phyloP scores from a whole-genome alignment of 1,140 invertebrate species.

The Sycophila sp. region DNA sequence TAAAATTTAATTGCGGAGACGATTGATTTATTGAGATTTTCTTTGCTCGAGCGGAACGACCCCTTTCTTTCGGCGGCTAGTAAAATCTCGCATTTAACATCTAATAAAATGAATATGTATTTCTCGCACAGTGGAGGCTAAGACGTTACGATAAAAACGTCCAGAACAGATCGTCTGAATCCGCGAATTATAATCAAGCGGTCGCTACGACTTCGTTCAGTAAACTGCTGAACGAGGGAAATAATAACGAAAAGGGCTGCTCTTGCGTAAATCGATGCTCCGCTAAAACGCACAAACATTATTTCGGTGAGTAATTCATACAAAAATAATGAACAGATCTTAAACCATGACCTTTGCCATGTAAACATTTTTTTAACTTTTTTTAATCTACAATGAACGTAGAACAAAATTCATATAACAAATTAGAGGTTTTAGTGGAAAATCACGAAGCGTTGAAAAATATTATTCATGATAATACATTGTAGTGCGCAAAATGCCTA shows the following conservation, averaged over 20 bases:
- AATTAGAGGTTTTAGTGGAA: neutral
- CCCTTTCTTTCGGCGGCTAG: too few relatives aligned
- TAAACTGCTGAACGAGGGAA: slow-evolving; percentile 50
- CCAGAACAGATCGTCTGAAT: slow-evolving; percentile 46
- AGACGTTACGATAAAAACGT: slow-evolving; percentile 16
- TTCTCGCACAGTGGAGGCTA: neutral
- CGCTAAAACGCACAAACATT: neutral
- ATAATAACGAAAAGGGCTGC: slow-evolving; percentile 44
- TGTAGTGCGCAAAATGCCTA: too few relatives aligned
- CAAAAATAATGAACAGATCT: too few relatives aligned
- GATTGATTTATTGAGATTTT: too few relatives aligned
- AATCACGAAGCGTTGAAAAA: too few relatives aligned
- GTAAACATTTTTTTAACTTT: too few relatives aligned
- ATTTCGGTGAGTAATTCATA: too few relatives aligned
- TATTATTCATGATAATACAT: slow-evolving; percentile 14
- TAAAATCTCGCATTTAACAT: too few relatives aligned
- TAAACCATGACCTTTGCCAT: too few relatives aligned
- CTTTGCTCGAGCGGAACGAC: too few relatives aligned
- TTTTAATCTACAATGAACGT: neutral
- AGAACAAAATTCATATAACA: neutral
- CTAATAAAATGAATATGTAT: neutral
- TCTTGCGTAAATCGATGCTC: too few relatives aligned
- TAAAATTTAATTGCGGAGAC: neutral
- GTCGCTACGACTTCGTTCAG: slow-evolving; percentile 60
- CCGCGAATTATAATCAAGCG: slow-evolving; percentile 58